A percentile compares a stretch with the other conserved stretches of the same genome.
phyloP scores from a whole-genome alignment of 1,140 invertebrate genomes.

The Polypedilum vanderplanki region DNA sequence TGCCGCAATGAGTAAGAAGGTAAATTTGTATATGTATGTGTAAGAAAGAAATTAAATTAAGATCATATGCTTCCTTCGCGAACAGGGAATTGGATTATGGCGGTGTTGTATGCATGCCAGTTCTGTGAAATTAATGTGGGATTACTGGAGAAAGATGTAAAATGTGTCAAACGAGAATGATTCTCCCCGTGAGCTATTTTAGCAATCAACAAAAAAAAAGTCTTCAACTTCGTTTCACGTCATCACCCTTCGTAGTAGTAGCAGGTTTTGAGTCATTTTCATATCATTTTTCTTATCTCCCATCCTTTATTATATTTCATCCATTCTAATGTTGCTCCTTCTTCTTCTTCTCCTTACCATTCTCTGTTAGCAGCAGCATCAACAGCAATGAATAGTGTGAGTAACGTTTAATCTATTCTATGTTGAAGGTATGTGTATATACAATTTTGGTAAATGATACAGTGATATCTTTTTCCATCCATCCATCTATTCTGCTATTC shows the following conservation, averaged over 20 bases:
- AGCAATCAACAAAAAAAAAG: too few relatives aligned
- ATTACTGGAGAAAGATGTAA: background rate
- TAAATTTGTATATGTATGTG: background rate
- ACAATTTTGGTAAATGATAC: background rate
- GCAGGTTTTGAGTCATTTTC: slow-evolving; percentile 1
- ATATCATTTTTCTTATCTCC: slow-evolving; percentile 2
- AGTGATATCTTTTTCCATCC: slow-evolving; percentile 11
- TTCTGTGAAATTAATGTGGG: slow-evolving; percentile 5
- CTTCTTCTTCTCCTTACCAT: background rate
- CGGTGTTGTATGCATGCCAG: background rate
- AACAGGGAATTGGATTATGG: background rate
- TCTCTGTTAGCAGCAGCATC: background rate
- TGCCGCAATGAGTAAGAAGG: background rate
- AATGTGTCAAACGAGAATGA: background rate
- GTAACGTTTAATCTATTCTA: slow-evolving; percentile 12
- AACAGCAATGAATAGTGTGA: background rate
- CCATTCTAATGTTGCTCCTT: slow-evolving; percentile 11
- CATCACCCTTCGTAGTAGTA: too few relatives aligned
- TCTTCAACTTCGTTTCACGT: too few relatives aligned
- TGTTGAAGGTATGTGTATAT: background rate
- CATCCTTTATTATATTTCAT: slow-evolving; percentile 16
- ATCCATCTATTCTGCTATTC: background rate
- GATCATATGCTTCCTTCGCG: slow-evolving; percentile 10
- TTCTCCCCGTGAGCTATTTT: too few relatives aligned
- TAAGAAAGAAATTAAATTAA: background rate